Conservation (phyloP, 2,797 vertebrate genomes). For the Centroberyx gerrardi region DNA sequence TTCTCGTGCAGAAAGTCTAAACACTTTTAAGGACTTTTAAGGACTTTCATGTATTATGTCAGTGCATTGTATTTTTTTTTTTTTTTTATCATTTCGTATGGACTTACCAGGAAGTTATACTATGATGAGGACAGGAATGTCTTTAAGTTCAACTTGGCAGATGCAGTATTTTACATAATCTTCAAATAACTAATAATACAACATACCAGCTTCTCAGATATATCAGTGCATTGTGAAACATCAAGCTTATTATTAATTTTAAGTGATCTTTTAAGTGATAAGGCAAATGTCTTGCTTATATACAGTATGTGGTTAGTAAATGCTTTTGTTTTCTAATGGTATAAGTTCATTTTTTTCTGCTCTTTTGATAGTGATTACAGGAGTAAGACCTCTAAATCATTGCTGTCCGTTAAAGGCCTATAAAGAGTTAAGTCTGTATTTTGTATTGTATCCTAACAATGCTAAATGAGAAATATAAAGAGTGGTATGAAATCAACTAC, state of each 20-base stretch:
- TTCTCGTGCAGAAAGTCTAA: constrained; percentile 15
- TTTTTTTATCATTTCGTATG: constrained; percentile 29
- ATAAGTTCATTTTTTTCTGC: constrained; percentile 17
- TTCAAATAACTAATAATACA: constrained; percentile 25
- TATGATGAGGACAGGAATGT: not conserved
- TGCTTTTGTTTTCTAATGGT: constrained; percentile 55
- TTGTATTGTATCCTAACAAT: constrained; percentile 69
- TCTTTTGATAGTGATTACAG: constrained; percentile 30
- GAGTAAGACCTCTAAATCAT: constrained; percentile 50
- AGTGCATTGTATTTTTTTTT: constrained; percentile 11
- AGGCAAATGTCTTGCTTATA: constrained; percentile 21
- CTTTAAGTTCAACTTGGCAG: constrained; percentile 28
- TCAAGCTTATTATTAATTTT: constrained; percentile 21
- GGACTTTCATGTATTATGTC: constrained; percentile 4
- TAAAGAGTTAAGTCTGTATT: constrained; percentile 70
- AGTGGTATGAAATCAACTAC: constrained; percentile 36
- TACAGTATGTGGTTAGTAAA: constrained; percentile 25
- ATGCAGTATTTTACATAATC: constrained; percentile 35
- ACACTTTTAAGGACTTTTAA: not conserved
- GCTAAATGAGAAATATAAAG: constrained; percentile 57
- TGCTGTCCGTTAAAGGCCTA: constrained; percentile 50
- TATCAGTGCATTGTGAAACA: constrained; percentile 33
- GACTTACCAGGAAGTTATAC: constrained; percentile 16
- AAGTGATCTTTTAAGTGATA: constrained; percentile 50
- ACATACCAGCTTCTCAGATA: constrained; percentile 38